These are phyloP conservation scores for Sebastes nivosus DNA, from an alignment of 2,797 vertebrate species.

Conservation along the genomic window DNA sequence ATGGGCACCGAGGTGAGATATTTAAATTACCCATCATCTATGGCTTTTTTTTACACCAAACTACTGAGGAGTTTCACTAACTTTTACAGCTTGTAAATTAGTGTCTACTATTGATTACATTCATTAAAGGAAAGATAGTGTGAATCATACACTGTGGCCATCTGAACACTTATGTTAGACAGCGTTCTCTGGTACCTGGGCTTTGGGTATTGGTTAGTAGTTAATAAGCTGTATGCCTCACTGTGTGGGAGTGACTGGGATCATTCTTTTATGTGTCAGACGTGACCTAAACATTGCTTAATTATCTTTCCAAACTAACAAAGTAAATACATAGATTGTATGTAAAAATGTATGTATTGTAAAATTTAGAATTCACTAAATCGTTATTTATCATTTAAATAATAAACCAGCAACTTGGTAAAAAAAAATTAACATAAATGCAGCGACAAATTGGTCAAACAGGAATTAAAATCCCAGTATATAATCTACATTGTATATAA, in stretches of 20 bases:
- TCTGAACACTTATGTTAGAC: neutral
- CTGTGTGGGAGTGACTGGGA: neutral
- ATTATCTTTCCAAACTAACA: no score
- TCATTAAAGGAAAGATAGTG: neutral
- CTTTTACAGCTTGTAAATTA: neutral
- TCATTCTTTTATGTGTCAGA: no score
- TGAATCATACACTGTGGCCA: neutral
- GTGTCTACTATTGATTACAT: neutral
- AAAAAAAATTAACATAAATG: rapidly evolving
- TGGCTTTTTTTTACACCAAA: neutral
- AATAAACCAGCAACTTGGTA: no score
- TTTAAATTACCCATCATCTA: neutral
- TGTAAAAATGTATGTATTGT: no score
- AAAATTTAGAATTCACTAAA: no score
- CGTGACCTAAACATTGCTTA: no score
- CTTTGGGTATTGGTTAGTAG: no score
- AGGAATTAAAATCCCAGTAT: no score
- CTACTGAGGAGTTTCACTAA: neutral
- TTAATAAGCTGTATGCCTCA: no score
- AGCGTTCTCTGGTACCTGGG: neutral
- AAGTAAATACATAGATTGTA: no score
- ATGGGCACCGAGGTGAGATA: constrained; percentile 75
- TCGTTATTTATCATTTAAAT: no score
- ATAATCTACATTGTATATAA: neutral
- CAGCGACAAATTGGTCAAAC: no score